Percentiles rank a stretch among this genome's conserved stretches.
These are phyloP conservation scores for Scyliorhinus canicula DNA, from an alignment of 2,797 vertebrate genomes.

Conservation along the genomic window DNA sequence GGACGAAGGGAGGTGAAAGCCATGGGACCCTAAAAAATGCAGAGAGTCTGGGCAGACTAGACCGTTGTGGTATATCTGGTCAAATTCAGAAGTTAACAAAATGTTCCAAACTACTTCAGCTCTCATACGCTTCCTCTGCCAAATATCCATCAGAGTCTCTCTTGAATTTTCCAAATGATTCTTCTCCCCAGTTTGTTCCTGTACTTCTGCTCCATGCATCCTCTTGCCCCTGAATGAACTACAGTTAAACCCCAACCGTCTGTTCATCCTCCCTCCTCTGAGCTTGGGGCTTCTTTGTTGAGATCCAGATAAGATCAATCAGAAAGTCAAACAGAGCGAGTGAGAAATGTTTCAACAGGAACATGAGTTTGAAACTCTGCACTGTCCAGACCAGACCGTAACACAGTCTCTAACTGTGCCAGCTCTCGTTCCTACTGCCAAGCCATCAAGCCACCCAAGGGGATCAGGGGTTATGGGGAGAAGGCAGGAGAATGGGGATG, in stretches of 20 bases:
- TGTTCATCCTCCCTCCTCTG: not conserved
- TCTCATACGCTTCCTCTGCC: not conserved
- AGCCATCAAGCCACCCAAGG: no score
- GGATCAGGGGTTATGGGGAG: no score
- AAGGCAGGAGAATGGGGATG: no score
- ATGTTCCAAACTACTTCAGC: not conserved
- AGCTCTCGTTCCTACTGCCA: not conserved
- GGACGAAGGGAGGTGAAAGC: not conserved
- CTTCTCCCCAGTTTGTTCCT: not conserved
- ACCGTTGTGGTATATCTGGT: not conserved
- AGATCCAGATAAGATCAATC: not conserved
- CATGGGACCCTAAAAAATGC: not conserved
- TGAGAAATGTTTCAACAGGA: not conserved
- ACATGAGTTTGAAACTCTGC: not conserved
- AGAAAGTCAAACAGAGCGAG: not conserved
- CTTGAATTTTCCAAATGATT: not conserved
- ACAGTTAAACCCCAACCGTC: not conserved
- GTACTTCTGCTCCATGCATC: not conserved
- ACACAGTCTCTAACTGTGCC: not conserved
- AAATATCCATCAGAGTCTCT: not conserved
- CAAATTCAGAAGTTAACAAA: not conserved
- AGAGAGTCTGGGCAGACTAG: not conserved
- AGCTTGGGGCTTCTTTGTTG: not conserved
- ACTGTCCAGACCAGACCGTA: not conserved
- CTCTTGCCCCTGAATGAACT: not conserved